Base-by-base conservation (phyloP, 1,140 invertebrate genomes). In the Drosophila prosaltans region DNA sequence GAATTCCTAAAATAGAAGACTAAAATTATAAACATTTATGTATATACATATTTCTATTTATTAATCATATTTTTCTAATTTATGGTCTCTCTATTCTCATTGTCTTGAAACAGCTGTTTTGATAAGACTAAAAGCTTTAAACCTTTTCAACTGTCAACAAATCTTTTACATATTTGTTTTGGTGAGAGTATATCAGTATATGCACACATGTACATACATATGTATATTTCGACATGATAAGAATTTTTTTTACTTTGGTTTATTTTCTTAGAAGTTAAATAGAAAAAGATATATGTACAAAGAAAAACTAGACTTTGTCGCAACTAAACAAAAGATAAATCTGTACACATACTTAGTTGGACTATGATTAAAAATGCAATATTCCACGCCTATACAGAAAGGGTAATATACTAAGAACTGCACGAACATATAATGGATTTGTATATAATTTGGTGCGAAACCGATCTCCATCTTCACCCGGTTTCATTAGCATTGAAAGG, bases 401-500 rank as follows among this genome's bases (percentile, higher is more conserved):
- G 10, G 91, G 88, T 58, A 92, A 84, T 75, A 92, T 92, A 54
- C 74, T 88, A 2, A 83, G 51, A 5, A 69, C 72, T 9, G 88
- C 72, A 0, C 85, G 68, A 0, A 91, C 81, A 59, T 92, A 92
- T 0, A 91, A 58, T 7, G 91, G 91, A 84, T 92, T 92, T 54
- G 81, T 88, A 55, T 86, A 92, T 40, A 88, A 78, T 39, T 86
- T 89, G 7, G 70, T 39, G 0, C 90, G 83, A 55, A 91, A 90
- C 3, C 73, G 86, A 74, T 92, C 79, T 0, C 91, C 91, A 9
- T 86, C 82, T 30, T 91, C 91, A 6, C 78, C 86, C 0, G 81
- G 75, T 24, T 90, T 78, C 65, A 76, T 91, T 0, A 91, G 74
- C 8, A 75, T 78, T 2, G 74, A 41, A 24, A 92, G 57, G 48